Evolutionary conservation across 2,113 vertebrate genomes (phyloP).

Genomic region (Anguilla japonica): DNA sequence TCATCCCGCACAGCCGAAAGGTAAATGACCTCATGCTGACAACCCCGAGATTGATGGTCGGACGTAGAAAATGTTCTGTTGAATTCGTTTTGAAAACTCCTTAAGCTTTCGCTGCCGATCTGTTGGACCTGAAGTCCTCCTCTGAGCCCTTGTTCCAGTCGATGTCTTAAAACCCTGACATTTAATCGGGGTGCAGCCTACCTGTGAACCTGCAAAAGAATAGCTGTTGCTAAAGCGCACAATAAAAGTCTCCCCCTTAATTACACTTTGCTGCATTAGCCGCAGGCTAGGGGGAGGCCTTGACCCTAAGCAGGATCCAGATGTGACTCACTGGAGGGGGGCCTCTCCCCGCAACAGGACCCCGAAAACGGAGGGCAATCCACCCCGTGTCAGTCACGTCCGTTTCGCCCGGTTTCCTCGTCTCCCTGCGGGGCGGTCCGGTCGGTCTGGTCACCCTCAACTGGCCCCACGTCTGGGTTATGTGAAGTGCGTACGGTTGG

Average conservation of each 20-base stretch:
- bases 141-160: not conserved
- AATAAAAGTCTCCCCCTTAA: conserved; percentile 91
- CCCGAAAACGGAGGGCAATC: conserved; percentile 65
- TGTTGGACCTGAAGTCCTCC: not conserved
- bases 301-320: conserved; percentile 99
- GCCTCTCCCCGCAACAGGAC: conserved; percentile 60
- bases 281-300: conserved; percentile 88
- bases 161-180: not conserved
- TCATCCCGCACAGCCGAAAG: not conserved
- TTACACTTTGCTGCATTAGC: conserved; percentile 88
- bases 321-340: conserved; percentile 89
- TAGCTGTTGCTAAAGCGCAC: conserved; percentile 78
- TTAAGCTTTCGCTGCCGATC: not conserved
- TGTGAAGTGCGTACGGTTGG: conserved; percentile 73
- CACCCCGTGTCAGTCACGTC: conserved; percentile 60
- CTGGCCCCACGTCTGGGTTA: conserved; percentile 63
- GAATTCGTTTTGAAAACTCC: not conserved
- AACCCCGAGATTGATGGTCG: not conserved
- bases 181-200: not conserved
- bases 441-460: conserved; percentile 71
- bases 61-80: not conserved
- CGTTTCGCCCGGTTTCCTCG: conserved; percentile 52
- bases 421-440: conserved; percentile 57
- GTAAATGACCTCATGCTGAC: not conserved
- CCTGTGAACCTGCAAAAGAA: not conserved